phyloP scores from a whole-genome alignment of 2,888 invertebrate species.

The Cephus rjabovi region DNA sequence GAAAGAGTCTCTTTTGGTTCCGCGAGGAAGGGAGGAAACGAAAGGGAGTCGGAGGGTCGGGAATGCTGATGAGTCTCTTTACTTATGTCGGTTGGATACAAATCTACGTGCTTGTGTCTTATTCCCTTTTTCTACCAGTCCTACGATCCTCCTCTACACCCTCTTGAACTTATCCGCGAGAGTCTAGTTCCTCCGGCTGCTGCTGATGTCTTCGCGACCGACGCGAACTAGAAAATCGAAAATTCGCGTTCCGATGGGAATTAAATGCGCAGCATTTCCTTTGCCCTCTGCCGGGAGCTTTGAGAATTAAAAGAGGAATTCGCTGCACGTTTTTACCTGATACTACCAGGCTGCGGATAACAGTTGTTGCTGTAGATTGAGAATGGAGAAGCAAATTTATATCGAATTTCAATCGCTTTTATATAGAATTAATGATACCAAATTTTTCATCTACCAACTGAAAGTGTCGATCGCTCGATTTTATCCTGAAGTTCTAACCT shows the following conservation, averaged over 20 bases:
- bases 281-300: constrained; percentile 11
- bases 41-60: constrained; percentile 15
- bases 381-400: constrained; percentile 24
- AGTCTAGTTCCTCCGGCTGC: background rate
- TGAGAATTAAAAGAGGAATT: constrained; percentile 15
- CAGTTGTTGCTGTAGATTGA: background rate
- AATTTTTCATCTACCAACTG: background rate
- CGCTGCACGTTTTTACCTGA: constrained; percentile 7
- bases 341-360: background rate
- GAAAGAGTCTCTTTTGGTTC: constrained; percentile 10
- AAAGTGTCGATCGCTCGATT: background rate
- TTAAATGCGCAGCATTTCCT: constrained; percentile 28
- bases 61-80: constrained; percentile 14
- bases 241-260: constrained; percentile 27
- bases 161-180: background rate
- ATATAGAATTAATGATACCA: background rate
- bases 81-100: background rate
- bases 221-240: constrained; percentile 11
- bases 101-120: background rate
- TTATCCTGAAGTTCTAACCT: background rate
- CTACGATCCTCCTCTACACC: background rate
- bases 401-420: constrained; percentile 17
- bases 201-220: background rate
- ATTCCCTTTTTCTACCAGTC: background rate
- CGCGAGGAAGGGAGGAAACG: constrained; percentile 5